Conservation (phyloP, 2,797 vertebrate genomes). For the Sternarchorhynchus goeldii region DNA sequence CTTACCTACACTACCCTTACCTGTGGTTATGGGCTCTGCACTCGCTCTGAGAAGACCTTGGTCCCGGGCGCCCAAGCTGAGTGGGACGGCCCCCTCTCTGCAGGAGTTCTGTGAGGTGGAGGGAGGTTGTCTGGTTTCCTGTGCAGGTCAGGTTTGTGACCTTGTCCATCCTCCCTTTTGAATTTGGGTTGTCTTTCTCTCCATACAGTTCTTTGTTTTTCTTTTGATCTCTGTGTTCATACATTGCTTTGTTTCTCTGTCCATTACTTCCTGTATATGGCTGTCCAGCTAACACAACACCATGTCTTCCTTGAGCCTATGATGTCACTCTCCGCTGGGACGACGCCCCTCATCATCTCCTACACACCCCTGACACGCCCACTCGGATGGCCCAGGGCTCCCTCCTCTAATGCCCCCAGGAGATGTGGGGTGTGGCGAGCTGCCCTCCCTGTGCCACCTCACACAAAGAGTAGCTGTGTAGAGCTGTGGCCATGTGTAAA, state of each 20-base stretch:
- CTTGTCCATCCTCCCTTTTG: conserved; percentile 65
- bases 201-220: not conserved
- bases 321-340: conserved; percentile 65
- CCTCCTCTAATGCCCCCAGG: not conserved
- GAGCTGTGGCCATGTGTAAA: conserved; percentile 30
- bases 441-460: conserved; percentile 4
- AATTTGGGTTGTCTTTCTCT: not conserved
- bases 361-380: conserved; percentile 70
- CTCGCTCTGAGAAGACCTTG: no score
- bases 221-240: no score
- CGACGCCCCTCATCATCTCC: conserved; percentile 68
- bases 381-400: conserved; percentile 69
- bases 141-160: conserved; percentile 70
- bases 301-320: conserved; percentile 60
- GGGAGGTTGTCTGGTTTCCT: conserved; percentile 77
- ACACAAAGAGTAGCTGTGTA: conserved; percentile 12
- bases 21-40: no score
- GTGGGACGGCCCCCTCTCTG: conserved; percentile 58
- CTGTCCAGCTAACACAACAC: conserved; percentile 69
- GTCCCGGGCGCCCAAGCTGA: not conserved
- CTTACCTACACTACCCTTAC: no score
- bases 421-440: conserved; percentile 7
- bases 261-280: conserved; percentile 56
- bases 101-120: conserved; percentile 62
- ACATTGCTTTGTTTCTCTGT: no score